phyloP scores from a whole-genome alignment of 2,113 vertebrate species.

The Indicator maculatus region DNA sequence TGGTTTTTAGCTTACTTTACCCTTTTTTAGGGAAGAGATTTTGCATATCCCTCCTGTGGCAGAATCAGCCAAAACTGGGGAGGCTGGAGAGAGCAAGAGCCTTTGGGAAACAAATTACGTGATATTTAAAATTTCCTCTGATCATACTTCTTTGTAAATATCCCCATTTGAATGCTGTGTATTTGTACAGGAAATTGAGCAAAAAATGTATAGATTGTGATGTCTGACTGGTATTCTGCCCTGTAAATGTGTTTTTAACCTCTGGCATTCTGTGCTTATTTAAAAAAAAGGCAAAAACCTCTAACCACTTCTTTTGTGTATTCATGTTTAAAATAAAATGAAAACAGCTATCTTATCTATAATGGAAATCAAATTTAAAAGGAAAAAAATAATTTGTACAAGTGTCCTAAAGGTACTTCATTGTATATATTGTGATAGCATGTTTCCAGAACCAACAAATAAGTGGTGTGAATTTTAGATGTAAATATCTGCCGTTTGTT shows the following conservation, averaged over 20 bases:
- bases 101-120: constrained; percentile 82
- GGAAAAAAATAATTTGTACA: constrained; percentile 88
- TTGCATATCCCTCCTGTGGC: constrained; percentile 41
- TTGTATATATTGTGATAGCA: constrained; percentile 99
- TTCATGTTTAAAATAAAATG: constrained; percentile 77
- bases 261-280: constrained; percentile 83
- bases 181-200: constrained; percentile 96
- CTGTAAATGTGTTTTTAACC: constrained; percentile 91
- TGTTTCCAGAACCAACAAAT: constrained; percentile 84
- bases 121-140: constrained; percentile 80
- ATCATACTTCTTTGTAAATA: constrained; percentile 94
- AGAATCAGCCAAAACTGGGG: constrained; percentile 67
- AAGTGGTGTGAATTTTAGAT: constrained; percentile 95
- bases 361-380: constrained; percentile 77
- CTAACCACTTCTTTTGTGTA: constrained; percentile 82
- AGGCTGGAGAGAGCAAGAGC: constrained; percentile 72
- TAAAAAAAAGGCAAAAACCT: constrained; percentile 72
- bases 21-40: constrained; percentile 49
- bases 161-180: constrained; percentile 91
- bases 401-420: constrained; percentile 90
- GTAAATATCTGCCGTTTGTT: constrained; percentile 85
- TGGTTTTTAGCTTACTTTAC: constrained; percentile 32
- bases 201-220: constrained; percentile 96
- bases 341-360: constrained; percentile 82
- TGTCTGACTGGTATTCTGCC: constrained; percentile 91